Conservation (phyloP, 2,888 invertebrate species). For the Dyspetes luteomarginatus region DNA sequence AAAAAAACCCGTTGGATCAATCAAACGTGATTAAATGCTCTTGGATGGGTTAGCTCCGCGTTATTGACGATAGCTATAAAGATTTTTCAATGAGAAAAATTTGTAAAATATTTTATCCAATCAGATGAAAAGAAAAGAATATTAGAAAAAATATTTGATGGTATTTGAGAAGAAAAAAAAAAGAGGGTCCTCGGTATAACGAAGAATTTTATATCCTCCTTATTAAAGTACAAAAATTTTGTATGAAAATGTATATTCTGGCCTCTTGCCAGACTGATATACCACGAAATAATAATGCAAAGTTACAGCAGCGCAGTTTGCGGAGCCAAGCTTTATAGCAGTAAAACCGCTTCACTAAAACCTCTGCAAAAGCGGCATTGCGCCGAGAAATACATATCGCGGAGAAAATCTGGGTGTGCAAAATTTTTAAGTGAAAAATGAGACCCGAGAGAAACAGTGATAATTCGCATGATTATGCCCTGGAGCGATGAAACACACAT, state of each 20-base stretch:
- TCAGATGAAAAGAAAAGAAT: not conserved
- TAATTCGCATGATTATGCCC: constrained; percentile 1
- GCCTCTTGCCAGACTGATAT: constrained; percentile 38
- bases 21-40: not conserved
- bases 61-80: not conserved
- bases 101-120: not conserved
- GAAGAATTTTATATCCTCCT: not conserved
- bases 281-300: constrained; percentile 53
- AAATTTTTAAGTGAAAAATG: constrained; percentile 3
- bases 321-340: constrained; percentile 5
- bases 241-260: constrained; percentile 25
- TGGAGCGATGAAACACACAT: not conserved
- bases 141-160: not conserved
- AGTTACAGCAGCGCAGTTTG: constrained; percentile 30
- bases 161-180: not conserved
- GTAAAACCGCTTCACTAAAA: constrained; percentile 15
- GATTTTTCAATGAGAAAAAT: no score
- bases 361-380: not conserved
- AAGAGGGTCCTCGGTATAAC: not conserved
- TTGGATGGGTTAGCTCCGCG: not conserved
- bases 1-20: not conserved
- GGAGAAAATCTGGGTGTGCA: not conserved
- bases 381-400: not conserved
- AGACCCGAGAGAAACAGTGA: not conserved
- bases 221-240: constrained; percentile 35